Conservation (phyloP, 2,888 invertebrate species). For the Cyrtodaria siliqua region DNA sequence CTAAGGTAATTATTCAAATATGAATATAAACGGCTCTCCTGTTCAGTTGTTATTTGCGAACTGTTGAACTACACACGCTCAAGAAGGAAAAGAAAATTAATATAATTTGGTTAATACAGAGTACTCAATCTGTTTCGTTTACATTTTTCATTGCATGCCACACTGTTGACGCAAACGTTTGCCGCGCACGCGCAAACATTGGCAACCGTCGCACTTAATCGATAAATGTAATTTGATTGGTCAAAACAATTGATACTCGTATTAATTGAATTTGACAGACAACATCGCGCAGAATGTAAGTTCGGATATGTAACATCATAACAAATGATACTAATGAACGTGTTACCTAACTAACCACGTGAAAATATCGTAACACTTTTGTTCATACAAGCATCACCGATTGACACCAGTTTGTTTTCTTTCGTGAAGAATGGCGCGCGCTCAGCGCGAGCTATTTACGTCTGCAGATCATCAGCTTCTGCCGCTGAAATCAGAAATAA, state of each 20-base stretch:
- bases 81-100: background rate
- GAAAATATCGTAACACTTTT: conserved; percentile 47
- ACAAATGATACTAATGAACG: conserved; percentile 39
- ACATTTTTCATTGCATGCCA: background rate
- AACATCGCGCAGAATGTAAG: conserved; percentile 11
- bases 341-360: conserved; percentile 30
- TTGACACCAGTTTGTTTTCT: conserved; percentile 45
- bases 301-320: conserved; percentile 32
- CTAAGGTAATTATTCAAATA: too few species aligned
- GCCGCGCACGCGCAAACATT: conserved; percentile 16
- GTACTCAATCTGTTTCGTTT: conserved; percentile 1
- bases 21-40: too few species aligned
- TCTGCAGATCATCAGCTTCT: conserved; percentile 23
- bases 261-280: conserved; percentile 42
- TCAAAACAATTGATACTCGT: conserved; percentile 20
- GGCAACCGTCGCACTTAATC: conserved; percentile 24
- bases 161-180: background rate
- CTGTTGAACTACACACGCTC: too few species aligned
- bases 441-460: conserved; percentile 35
- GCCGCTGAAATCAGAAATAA: background rate
- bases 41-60: too few species aligned
- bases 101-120: background rate
- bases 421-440: conserved; percentile 43
- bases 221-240: conserved; percentile 38
- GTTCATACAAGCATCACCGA: conserved; percentile 38